Base-by-base conservation (phyloP, 2,888 invertebrate genomes). In the Eutolmus rufibarbis region DNA sequence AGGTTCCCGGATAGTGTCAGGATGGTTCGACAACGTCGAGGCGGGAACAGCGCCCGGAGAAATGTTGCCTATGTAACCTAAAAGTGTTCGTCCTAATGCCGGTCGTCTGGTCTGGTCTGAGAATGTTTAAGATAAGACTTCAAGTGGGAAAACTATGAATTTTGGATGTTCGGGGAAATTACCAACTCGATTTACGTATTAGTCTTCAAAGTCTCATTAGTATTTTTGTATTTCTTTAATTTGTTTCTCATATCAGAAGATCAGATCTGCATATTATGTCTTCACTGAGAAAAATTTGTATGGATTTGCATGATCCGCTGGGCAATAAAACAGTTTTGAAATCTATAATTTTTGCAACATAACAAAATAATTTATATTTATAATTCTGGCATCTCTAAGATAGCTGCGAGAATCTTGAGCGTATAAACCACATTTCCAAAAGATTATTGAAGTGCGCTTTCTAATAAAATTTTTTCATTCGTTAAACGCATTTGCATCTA, bases 1-100 rank as follows among this genome's bases (percentile, higher is more conserved):
- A 86, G 86, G 86, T 86, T 86, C 43, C 66, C 77, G 51, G 51
- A 43, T 86, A 74, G 31, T 86, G 76, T 56, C n/a, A 74, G 40
- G 74, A 9, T 40, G 19, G 66, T 7, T 1, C 74, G 46, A 74
- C 28, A 43, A 8, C 79, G 12, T 28, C 23, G 66, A 28, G 66
- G 51, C 46, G 85, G 85, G 46, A 74, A 43, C 7, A 74, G 40
- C 9, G 23, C 74, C 74, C 85, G 46, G 74, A 43, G 66, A 74
- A 66, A 66, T 66, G 28, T 28, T 28, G 66, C 23, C 23, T 28
- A 66, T 66, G 66, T 66, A 66, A 12, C 66, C 66, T 37, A 76
- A 1, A 76, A 37, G 37, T 76, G 76, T 28, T 66, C 66, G 2
- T 19, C 28, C 66, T 28, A 66, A 28, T 28, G 28, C 28, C 66